Base-by-base conservation (phyloP, 1,140 invertebrate genomes). In the Maconellicoccus hirsutus region DNA sequence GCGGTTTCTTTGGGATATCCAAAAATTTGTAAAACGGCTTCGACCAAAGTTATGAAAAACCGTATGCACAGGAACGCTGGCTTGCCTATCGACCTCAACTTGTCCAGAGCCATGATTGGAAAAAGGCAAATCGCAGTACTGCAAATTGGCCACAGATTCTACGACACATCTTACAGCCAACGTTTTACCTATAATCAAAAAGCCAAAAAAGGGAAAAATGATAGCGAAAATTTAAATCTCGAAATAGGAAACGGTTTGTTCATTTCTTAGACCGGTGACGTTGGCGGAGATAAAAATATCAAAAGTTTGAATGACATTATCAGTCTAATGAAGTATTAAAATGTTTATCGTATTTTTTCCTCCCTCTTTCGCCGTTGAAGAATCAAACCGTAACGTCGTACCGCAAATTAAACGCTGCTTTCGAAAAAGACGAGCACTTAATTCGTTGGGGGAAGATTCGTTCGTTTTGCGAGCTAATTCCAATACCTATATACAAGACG, bases 1-100 rank as follows among this genome's bases (percentile, higher is more conserved):
- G 61, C 61, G 21, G 25, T 66, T 22, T 66, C 61, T 23, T 66
- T 66, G 16, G 61, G 61, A 26, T 66, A 66, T 10, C 61, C 61
- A 26, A 66, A 66, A 23, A 26, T 66, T 22, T 66, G 61, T 22
- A 66, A 26, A 10, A 66, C 61, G 6, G 21, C 61, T 23, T 66
- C 61, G 61, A 66, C 61, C 61, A 66, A n/a, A 26, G 19, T 66
- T 66, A 66, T 66, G 25, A 26, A 66, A 66, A 22, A 66, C 61
- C 16, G 61, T 66, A 26, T 66, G 61, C 10, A 66, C 25, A 26
- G 61, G 61, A 23, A 66, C 61, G 21, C 25, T 66, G 22, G 25
- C 61, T 19, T 23, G 21, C 22, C 61, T 66, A 23, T 66, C 25
- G 10, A 66, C 22, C 16, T 66, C 61, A 10, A 66, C 22, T 22